Conservation (phyloP, 2,888 invertebrate species). For the Synergus laeviventris region DNA sequence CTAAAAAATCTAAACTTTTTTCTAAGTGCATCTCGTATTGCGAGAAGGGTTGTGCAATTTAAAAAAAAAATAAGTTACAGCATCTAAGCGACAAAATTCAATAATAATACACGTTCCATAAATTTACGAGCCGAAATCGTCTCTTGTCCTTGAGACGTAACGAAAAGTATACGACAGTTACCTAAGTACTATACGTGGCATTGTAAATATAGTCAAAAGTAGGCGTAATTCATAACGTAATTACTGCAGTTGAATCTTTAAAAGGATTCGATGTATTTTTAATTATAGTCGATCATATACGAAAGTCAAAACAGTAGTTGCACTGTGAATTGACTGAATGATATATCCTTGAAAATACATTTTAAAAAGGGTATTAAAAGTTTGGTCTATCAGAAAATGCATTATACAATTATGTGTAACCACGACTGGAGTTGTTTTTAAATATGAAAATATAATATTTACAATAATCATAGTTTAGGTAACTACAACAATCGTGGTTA, state of each 20-base stretch:
- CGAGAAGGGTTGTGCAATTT: conserved; percentile 38
- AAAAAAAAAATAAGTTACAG: not conserved
- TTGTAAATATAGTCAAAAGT: conserved; percentile 69
- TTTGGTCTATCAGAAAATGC: conserved; percentile 29
- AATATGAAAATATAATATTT: conserved; percentile 20
- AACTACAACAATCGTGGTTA: conserved; percentile 31
- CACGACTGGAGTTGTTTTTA: conserved; percentile 18
- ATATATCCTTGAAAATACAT: conserved; percentile 35
- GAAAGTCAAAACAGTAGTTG: conserved; percentile 30
- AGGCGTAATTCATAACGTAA: conserved; percentile 34
- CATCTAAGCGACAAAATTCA: not conserved
- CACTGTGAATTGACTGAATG: conserved; percentile 34
- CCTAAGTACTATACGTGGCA: conserved; percentile 65
- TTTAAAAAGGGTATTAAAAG: conserved; percentile 32
- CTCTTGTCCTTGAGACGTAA: conserved; percentile 50
- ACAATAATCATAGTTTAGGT: conserved; percentile 1
- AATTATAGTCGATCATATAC: conserved; percentile 26
- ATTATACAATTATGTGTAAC: conserved; percentile 14
- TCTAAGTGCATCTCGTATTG: not conserved
- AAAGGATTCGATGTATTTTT: conserved; percentile 32
- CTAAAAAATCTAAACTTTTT: not conserved
- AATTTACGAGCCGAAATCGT: conserved; percentile 24
- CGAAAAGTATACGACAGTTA: conserved; percentile 71
- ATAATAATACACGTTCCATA: conserved; percentile 22
- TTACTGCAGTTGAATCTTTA: conserved; percentile 21